Base-by-base conservation (phyloP, 2,888 invertebrate species). In the Chrysopilus asiliformis region DNA sequence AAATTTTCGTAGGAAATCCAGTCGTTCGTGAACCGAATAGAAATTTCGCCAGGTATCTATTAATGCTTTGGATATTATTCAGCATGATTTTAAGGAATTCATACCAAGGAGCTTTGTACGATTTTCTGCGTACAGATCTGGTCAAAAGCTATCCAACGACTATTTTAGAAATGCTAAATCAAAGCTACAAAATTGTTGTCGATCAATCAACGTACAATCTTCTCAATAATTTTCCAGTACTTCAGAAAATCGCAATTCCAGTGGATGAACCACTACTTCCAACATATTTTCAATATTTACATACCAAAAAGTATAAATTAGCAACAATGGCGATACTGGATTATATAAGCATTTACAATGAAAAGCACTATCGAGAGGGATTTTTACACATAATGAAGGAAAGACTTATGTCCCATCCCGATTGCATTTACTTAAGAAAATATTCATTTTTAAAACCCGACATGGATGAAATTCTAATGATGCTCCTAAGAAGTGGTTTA, bases 31-130 rank as follows among this genome's bases (percentile, higher is more conserved):
- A 22, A 5, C 42, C 43, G 8, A 9, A 12, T 5, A 32, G 38
- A 18, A 45, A 43, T 37, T 45, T 45, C 25, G 42, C 43, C 8
- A 19, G 45, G 22, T 36, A 33, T 6, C 13, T 45, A 10, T 22
- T 41, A 1, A 30, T 37, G 10, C 36, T 42, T 13, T 45, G 45
- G 45, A 12, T 42, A 12, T 12, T 36, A 2, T 19, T 18, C 7
- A 37, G 39, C 8, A 18, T 42, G 16, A 22, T 45, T 4, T n/a
- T 45, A 16, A 28, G 45, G 8, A 42, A 26, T n/a, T 37, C 39
- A 8, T 45, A 45, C 36, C 45, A 45, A 36, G 45, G 45, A 4
- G 22, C 42, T 14, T 20, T 45, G 9, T 45, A 32, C 27, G 18
- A 42, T 12, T 39, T 36, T 24, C 14, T 45, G 9, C 40, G 43